Evolutionary conservation across 2,888 invertebrate genomes (phyloP).

Genomic region (Cryptosula pallasiana): DNA sequence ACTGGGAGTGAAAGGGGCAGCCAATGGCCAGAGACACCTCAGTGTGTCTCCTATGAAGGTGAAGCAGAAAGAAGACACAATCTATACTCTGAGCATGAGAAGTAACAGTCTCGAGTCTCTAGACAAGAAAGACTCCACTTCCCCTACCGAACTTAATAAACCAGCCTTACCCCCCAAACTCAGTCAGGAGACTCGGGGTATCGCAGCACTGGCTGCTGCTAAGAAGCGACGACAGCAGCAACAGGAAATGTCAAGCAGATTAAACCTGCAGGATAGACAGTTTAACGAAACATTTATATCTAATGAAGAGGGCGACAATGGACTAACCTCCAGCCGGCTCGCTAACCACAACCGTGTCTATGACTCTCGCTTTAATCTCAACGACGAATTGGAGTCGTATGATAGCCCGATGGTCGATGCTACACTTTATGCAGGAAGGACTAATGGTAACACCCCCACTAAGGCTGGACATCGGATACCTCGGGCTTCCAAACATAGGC

Average conservation of each 20-base stretch:
- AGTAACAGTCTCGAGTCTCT: constrained; percentile 16
- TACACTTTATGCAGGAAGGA: neutral
- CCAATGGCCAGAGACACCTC: neutral
- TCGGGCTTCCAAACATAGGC: neutral
- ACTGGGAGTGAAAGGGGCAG: neutral
- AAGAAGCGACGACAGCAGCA: constrained; percentile 25
- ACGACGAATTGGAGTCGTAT: constrained; percentile 20
- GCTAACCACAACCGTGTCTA: constrained; percentile 42
- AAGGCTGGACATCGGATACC: neutral
- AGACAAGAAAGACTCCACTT: neutral
- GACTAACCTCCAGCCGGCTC: constrained; percentile 42
- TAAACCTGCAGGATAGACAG: neutral
- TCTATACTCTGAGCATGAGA: constrained; percentile 18
- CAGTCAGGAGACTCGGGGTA: constrained; percentile 39
- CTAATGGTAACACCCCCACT: neutral
- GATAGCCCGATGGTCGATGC: constrained; percentile 25
- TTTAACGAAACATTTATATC: neutral
- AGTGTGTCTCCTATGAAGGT: neutral
- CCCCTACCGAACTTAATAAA: neutral
- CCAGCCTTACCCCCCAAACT: neutral
- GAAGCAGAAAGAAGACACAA: constrained; percentile 20
- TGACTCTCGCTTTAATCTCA: constrained; percentile 26
- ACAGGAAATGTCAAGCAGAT: neutral
- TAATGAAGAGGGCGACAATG: constrained; percentile 29
- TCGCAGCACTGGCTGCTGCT: constrained; percentile 45